phyloP scores from a whole-genome alignment of 2,888 invertebrate species.

The Tinea trinotella region DNA sequence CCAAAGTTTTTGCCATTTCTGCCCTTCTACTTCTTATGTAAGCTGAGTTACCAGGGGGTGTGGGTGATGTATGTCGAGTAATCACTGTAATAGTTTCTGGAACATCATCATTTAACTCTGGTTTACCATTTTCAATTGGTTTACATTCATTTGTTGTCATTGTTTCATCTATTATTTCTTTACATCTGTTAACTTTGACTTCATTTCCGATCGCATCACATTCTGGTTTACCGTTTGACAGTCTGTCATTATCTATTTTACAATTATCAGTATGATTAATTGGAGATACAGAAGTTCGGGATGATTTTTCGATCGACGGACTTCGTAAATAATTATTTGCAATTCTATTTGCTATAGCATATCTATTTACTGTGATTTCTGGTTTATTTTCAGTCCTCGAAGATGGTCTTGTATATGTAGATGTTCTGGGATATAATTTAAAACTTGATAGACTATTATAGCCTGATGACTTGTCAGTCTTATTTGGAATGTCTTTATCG shows the following conservation, averaged over 20 bases:
- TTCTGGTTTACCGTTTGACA: constrained; percentile 18
- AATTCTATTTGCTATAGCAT: constrained; percentile 54
- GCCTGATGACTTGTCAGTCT: constrained; percentile 68
- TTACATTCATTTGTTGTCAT: background rate
- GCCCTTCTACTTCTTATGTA: constrained; percentile 77
- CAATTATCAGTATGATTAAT: constrained; percentile 37
- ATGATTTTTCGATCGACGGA: constrained; percentile 47
- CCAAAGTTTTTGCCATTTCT: constrained; percentile 80
- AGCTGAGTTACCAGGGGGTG: constrained; percentile 76
- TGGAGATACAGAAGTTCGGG: constrained; percentile 46
- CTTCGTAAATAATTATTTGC: constrained; percentile 57
- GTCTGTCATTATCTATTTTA: constrained; percentile 38
- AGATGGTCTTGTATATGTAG: constrained; percentile 47
- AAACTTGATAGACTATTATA: constrained; percentile 64
- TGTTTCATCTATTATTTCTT: background rate
- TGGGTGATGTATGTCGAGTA: constrained; percentile 85
- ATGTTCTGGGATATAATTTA: constrained; percentile 58
- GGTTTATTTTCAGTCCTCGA: constrained; percentile 45
- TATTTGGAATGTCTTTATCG: constrained; percentile 70
- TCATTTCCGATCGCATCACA: background rate
- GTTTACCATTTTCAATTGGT: constrained; percentile 22
- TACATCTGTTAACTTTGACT: background rate
- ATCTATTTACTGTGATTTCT: constrained; percentile 40
- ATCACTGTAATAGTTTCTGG: constrained; percentile 74
- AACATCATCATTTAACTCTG: constrained; percentile 34